These are phyloP conservation scores for Saturnia pavonia DNA, from an alignment of 2,888 invertebrate species.

Conservation along the genomic window DNA sequence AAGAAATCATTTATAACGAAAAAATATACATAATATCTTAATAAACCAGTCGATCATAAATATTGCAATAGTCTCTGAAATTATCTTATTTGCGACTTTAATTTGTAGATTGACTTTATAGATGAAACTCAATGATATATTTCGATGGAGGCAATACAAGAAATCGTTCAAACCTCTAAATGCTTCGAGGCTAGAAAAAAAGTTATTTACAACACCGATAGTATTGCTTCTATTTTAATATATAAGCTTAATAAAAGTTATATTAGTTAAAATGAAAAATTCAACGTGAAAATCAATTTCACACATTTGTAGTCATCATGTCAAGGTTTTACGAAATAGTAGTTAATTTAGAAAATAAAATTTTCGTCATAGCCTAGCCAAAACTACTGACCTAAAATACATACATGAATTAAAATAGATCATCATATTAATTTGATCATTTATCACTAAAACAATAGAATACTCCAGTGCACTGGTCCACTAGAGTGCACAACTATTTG, in stretches of 20 bases:
- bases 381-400: background rate
- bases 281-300: background rate
- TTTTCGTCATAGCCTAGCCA: background rate
- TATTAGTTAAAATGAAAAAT: background rate
- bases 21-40: slow-evolving; percentile 3
- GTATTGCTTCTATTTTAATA: background rate
- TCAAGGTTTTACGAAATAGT: slow-evolving; percentile 1
- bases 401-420: slow-evolving; percentile 19
- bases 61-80: background rate
- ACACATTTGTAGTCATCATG: background rate
- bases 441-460: slow-evolving; percentile 25
- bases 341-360: background rate
- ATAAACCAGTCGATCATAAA: background rate
- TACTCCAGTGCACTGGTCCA: slow-evolving; percentile 31
- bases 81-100: background rate
- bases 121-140: background rate
- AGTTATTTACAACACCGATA: background rate
- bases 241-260: background rate
- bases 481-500: slow-evolving; percentile 32
- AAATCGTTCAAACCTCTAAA: background rate
- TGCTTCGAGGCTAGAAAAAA: background rate
- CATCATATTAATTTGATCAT: slow-evolving; percentile 24
- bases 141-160: background rate
- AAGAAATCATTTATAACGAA: slow-evolving; percentile 14
- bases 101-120: background rate